Percentiles rank a stretch among this genome's conserved stretches.
phyloP scores from a whole-genome alignment of 2,797 vertebrate genomes.

The Gorsachius magnificus region DNA sequence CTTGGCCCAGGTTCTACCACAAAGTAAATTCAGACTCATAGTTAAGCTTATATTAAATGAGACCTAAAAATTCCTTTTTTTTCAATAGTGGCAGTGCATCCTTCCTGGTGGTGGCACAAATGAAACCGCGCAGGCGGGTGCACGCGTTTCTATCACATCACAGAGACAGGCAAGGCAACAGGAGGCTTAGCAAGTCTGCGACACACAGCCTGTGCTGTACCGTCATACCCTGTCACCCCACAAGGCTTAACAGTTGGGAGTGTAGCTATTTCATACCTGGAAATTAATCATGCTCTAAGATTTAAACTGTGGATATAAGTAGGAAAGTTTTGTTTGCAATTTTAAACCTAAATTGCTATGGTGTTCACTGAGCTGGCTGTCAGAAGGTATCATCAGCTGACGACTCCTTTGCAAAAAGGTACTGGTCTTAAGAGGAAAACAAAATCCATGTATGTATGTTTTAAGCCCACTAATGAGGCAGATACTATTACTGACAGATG shows the following conservation, averaged over 20 bases:
- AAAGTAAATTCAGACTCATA: neutral
- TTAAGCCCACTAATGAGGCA: neutral
- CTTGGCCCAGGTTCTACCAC: neutral
- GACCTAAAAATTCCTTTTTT: neutral
- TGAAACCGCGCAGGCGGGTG: neutral
- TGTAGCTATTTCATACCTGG: neutral
- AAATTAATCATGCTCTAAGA: neutral
- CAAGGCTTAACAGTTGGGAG: neutral
- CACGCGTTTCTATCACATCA: neutral
- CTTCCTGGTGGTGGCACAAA: neutral
- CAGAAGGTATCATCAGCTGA: neutral
- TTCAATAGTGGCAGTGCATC: neutral
- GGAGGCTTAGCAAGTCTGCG: neutral
- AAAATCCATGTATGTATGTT: neutral
- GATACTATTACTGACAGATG: neutral
- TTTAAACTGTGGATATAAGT: neutral
- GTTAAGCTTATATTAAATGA: neutral
- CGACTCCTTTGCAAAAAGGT: neutral
- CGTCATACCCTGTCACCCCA: neutral
- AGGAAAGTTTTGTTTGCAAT: neutral
- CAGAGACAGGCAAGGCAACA: neutral
- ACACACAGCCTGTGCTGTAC: neutral
- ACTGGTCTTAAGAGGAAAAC: neutral
- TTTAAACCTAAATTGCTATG: neutral
- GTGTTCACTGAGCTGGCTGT: neutral